Conservation (phyloP, 64 coral and sea anemone species). For the Stichodactyla helianthus region DNA sequence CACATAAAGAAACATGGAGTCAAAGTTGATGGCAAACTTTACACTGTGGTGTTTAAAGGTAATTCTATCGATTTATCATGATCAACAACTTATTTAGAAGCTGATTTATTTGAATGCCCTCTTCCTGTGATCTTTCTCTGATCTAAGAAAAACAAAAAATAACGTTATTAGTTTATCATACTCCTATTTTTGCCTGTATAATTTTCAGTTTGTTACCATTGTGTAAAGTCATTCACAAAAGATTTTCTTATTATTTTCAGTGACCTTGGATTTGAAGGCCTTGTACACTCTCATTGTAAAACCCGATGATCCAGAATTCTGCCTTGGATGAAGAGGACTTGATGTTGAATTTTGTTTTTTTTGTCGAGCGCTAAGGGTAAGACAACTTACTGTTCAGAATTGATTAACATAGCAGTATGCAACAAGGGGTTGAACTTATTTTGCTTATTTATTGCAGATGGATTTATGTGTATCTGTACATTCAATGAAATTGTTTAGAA, state of each 20-base stretch:
- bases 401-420: not conserved
- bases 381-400: not conserved
- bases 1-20: slow-evolving; percentile 12
- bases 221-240: not conserved
- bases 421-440: not conserved
- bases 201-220: not conserved
- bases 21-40: slow-evolving; percentile 23
- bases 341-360: slow-evolving; percentile 39
- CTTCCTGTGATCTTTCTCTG: not conserved
- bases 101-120: not conserved
- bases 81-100: not conserved
- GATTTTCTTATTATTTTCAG: not conserved
- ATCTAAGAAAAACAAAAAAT: not conserved
- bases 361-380: slow-evolving; percentile 38
- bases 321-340: not conserved
- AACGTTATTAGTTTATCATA: not conserved
- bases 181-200: not conserved
- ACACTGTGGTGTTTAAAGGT: slow-evolving; percentile 17
- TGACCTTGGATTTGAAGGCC: slow-evolving; percentile 25
- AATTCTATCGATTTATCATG: not conserved
- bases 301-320: not conserved
- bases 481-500: not conserved
- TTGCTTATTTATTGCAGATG: not conserved
- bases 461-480: not conserved
- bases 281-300: slow-evolving; percentile 15